Evolutionary conservation across 2,888 invertebrate species (phyloP).

Genomic region (Serrognathus titanus): DNA sequence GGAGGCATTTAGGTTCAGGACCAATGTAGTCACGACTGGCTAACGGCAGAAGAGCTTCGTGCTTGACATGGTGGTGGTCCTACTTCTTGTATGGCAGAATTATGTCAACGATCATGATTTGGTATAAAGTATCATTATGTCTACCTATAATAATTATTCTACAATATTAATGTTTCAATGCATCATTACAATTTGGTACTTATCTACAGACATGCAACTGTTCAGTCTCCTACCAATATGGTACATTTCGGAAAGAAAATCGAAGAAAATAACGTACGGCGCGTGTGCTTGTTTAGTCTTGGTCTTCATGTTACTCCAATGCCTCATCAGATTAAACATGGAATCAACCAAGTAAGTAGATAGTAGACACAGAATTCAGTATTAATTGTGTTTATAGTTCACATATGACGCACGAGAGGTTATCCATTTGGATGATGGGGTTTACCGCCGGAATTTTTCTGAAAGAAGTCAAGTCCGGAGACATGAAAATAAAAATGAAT

Average conservation of each 20-base stretch:
- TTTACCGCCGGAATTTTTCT: conserved; percentile 18
- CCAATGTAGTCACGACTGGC: conserved; percentile 6
- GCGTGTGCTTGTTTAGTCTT: neutral
- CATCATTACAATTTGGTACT: conserved; percentile 13
- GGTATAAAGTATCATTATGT: neutral
- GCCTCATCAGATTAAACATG: neutral
- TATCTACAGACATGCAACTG: conserved; percentile 17
- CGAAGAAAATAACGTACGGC: neutral
- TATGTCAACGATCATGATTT: conserved; percentile 16
- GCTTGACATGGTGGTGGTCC: conserved; percentile 17
- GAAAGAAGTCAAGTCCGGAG: conserved; percentile 11
- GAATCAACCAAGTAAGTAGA: neutral
- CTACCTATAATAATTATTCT: too few species aligned
- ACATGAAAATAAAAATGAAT: conserved; percentile 7
- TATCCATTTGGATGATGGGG: conserved; percentile 19
- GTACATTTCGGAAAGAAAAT: neutral
- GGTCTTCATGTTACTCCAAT: neutral
- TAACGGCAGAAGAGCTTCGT: neutral
- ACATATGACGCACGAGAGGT: conserved; percentile 19
- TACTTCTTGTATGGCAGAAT: conserved; percentile 17
- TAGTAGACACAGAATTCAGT: neutral
- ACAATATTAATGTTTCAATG: conserved; percentile 4
- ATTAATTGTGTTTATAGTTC: conserved; percentile 13
- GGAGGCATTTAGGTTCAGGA: conserved; percentile 5
- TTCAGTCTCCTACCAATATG: conserved; percentile 3